Conservation (phyloP, 2,888 invertebrate species). For the Geophilus truncorum region DNA sequence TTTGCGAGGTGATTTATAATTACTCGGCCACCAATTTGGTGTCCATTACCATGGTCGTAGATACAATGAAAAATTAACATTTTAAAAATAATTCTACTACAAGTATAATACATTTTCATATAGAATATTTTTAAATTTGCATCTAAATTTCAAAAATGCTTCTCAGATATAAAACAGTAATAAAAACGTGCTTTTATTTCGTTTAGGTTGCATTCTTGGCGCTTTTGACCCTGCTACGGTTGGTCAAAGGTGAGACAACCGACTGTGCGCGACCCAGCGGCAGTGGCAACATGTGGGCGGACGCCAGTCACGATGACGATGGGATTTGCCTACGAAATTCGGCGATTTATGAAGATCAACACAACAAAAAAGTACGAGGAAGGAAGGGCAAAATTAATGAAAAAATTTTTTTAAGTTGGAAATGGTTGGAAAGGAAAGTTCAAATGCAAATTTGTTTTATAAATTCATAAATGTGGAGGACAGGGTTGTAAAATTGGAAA, state of each 20-base stretch:
- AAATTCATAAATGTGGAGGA: neutral
- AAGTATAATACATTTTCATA: too few species aligned
- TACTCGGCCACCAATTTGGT: neutral
- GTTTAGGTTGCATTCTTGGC: neutral
- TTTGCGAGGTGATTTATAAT: neutral
- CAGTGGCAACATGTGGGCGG: neutral
- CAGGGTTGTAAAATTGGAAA: too few species aligned
- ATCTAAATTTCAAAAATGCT: too few species aligned
- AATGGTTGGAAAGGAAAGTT: neutral
- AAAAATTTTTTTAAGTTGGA: neutral
- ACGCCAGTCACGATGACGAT: neutral
- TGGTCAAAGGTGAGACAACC: constrained; percentile 20
- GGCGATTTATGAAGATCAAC: neutral
- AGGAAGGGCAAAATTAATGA: neutral
- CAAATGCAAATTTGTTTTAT: neutral
- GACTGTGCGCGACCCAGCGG: constrained; percentile 10
- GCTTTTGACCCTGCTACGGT: neutral
- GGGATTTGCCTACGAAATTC: neutral
- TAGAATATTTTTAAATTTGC: too few species aligned
- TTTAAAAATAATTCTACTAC: too few species aligned
- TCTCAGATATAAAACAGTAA: too few species aligned
- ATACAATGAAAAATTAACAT: too few species aligned
- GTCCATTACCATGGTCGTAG: too few species aligned
- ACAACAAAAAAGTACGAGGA: neutral
- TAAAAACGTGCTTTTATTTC: neutral